Base-by-base conservation (phyloP, 2,888 invertebrate species). In the Crocallis elinguaria region DNA sequence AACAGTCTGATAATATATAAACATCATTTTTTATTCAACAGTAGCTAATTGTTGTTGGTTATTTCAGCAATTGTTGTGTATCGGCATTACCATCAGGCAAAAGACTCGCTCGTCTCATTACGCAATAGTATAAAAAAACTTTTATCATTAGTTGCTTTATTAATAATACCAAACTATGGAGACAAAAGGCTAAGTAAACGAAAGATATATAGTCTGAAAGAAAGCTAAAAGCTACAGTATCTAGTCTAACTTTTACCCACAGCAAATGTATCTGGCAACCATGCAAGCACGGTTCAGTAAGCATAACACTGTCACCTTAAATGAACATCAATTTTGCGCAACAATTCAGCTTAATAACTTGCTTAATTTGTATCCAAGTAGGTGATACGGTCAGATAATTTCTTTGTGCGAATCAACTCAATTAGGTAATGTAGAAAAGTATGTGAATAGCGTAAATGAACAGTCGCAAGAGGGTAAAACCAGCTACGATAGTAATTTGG, bases 231-330 rank as follows among this genome's bases (percentile, higher is more conserved):
- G 9, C 9, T n/a, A 3, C 9, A 3, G 8, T 25, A 9, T n/a
- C n/a, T n/a, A n/a, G n/a, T n/a, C n/a, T n/a, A n/a, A n/a, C n/a
- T n/a, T n/a, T n/a, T n/a, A n/a, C n/a, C n/a, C n/a, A n/a, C n/a
- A n/a, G n/a, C n/a, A n/a, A n/a, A n/a, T n/a, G n/a, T n/a, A 19
- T 4, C 12, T 44, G 46, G 9, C 42, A 48, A 30, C 53, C 53
- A 48, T 48, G 12, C 2, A 36, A 37, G 11, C 11, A 11, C 30
- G 29, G 45, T 42, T 36, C 46, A 25, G 32, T 42, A 29, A 45
- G 35, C 52, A 30, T 51, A 46, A 41, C 36, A 11, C 23, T 42
- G 51, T 51, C 44, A 27, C 27, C 33, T 53, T 53, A 38, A 43
- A 32, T 37, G 32, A 19, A 16, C 43, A 43, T 35, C 17, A 42